Evolutionary conservation across 2,888 invertebrate genomes (phyloP).

Genomic region (Liopterus haemorrhoidalis): DNA sequence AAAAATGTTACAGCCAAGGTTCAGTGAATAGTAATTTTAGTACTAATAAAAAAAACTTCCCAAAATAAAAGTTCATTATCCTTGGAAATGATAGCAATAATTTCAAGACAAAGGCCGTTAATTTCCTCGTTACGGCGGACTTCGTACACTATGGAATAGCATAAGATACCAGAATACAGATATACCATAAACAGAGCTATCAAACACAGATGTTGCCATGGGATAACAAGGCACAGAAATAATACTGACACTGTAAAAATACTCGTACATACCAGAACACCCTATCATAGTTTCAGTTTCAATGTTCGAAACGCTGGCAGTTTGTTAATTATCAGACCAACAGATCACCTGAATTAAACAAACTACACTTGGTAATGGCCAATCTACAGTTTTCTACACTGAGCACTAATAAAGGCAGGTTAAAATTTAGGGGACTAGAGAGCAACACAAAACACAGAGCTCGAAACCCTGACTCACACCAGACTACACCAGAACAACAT

Average conservation of each 20-base stretch:
- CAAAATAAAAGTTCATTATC: too few species aligned
- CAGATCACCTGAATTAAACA: slow-evolving; percentile 17
- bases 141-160: background rate
- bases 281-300: slow-evolving; percentile 14
- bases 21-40: too few species aligned
- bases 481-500: slow-evolving; percentile 10
- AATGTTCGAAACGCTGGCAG: background rate
- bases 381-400: slow-evolving; percentile 16
- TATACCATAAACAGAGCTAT: slow-evolving; percentile 19
- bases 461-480: too few species aligned
- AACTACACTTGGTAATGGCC: slow-evolving; percentile 17
- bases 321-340: slow-evolving; percentile 10
- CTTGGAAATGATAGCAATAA: too few species aligned
- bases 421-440: slow-evolving; percentile 18
- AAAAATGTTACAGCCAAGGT: too few species aligned
- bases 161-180: slow-evolving; percentile 14
- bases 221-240: slow-evolving; percentile 14
- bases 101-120: too few species aligned
- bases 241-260: slow-evolving; percentile 10
- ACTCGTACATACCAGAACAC: slow-evolving; percentile 17
- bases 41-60: too few species aligned
- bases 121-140: too few species aligned
- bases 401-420: slow-evolving; percentile 13
- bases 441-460: slow-evolving; percentile 21
- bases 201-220: slow-evolving; percentile 15